Evolutionary conservation across 2,113 vertebrate genomes (phyloP), one percentile per base, ranked within the genome.

Genomic region (Micronycteris hirsuta): DNA sequence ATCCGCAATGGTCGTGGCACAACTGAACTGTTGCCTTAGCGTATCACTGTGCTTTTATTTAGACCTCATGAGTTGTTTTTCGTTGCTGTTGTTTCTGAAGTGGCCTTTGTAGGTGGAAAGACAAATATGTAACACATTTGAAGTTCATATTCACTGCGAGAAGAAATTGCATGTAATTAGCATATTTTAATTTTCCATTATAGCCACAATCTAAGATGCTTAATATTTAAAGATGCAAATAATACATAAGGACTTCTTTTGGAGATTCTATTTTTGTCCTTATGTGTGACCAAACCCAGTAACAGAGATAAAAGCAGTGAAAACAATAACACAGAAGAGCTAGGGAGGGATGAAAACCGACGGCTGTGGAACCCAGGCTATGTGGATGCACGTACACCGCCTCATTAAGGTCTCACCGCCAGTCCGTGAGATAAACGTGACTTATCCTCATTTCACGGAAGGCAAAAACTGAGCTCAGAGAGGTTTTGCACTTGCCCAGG

Each of bases 131-230:
- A 90, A 87, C 24, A 92, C 61, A 87, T 94, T 92, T 95, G 86
- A 87, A 94, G 81, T 97, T 96, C 63, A 87, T 45, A 70, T 80
- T 87, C 76, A 65, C 67, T 85, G 49, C 92, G 86, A 90, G 76
- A 88, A 94, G 36, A 90, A 81, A 68, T n/a, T 81, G 49, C 70
- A 81, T 86, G 13, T 71, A 84, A 95, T 90, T 96, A 95, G 45
- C 70, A 58, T 87, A 80, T 85, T 91, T 47, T 70, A 15, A 94
- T 88, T 78, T 87, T 74, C 19, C 58, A 33, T 94, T 91, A 70
- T 70, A 43, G 33, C 54, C 49, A 67, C 28, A 49, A 12, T 88
- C 86, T 93, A 85, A 81, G 38, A 85, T 81, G 61, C 49, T 80
- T 93, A 58, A 49, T 92, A 67, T 93, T 86, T 86, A 90, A 90